Evolutionary conservation across 2,888 invertebrate species (phyloP).

Genomic region (Apodemia zela): DNA sequence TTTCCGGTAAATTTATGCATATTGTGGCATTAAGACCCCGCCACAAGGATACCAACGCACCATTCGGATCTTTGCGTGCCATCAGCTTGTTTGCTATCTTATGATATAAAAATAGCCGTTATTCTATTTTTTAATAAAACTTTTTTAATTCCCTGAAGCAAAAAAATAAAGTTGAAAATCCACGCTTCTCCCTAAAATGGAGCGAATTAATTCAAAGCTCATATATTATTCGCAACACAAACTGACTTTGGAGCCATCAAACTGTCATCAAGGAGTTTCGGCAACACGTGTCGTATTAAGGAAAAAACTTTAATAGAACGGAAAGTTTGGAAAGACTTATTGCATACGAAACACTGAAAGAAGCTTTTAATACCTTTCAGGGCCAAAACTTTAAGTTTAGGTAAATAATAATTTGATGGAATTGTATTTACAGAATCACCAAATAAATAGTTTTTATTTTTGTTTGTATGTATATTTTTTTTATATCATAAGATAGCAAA

Average conservation of each 20-base stretch:
- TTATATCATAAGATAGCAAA: too few species aligned
- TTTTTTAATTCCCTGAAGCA: not conserved
- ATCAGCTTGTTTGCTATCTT: too few species aligned
- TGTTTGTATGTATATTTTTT: too few species aligned
- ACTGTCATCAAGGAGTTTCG: constrained; percentile 56
- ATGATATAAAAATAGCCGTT: too few species aligned
- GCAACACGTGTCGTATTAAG: constrained; percentile 48
- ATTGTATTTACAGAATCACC: too few species aligned
- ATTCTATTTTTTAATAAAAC: too few species aligned
- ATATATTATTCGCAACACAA: constrained; percentile 44
- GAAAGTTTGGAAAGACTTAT: constrained; percentile 30
- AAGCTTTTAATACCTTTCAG: constrained; percentile 6
- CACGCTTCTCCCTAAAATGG: not conserved
- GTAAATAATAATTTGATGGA: not conserved
- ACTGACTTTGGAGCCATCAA: constrained; percentile 57
- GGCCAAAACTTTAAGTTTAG: not conserved
- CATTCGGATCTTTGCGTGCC: too few species aligned
- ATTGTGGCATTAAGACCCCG: too few species aligned
- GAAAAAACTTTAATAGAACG: constrained; percentile 52
- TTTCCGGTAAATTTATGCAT: too few species aligned
- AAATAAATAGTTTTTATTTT: too few species aligned
- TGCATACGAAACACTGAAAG: constrained; percentile 9
- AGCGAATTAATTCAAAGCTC: constrained; percentile 21
- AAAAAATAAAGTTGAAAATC: constrained; percentile 2
- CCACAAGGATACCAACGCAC: too few species aligned